Percentiles rank a stretch among this genome's conserved stretches.
These are phyloP conservation scores for Antechinus flavipes DNA, from an alignment of 2,113 vertebrate genomes.

Conservation along the genomic window DNA sequence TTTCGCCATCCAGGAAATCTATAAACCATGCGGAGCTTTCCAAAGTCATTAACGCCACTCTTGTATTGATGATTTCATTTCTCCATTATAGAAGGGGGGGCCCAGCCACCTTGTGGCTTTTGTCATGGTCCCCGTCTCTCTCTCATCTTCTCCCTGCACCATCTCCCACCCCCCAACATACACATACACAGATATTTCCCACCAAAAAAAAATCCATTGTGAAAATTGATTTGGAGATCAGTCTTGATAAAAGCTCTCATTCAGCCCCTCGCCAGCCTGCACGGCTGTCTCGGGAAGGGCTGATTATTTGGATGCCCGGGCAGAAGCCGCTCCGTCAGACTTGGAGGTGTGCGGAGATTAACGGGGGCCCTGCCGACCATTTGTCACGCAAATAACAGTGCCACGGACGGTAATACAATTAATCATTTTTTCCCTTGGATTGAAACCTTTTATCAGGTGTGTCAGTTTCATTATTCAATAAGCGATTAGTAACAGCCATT, in stretches of 20 bases:
- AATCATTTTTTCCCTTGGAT: constrained; percentile 89
- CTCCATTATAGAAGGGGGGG: background rate
- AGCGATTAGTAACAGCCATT: constrained; percentile 90
- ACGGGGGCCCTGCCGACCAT: constrained; percentile 83
- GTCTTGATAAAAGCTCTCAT: constrained; percentile 75
- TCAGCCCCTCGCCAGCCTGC: constrained; percentile 41
- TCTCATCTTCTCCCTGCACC: background rate
- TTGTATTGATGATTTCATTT: constrained; percentile 45
- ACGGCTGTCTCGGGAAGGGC: constrained; percentile 32
- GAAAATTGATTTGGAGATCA: constrained; percentile 75
- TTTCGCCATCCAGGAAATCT: constrained; percentile 57
- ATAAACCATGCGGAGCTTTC: background rate
- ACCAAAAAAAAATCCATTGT: constrained; percentile 32
- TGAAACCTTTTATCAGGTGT: constrained; percentile 97
- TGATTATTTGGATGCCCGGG: constrained; percentile 72
- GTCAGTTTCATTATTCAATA: constrained; percentile 96
- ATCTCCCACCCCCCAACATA: background rate
- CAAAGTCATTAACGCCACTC: background rate
- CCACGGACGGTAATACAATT: constrained; percentile 93
- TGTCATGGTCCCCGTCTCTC: background rate
- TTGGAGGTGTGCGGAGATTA: constrained; percentile 79
- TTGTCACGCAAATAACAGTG: constrained; percentile 89
- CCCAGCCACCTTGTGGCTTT: background rate
- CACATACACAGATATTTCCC: background rate
- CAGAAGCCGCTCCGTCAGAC: constrained; percentile 63